Percentiles rank a stretch among this genome's conserved stretches.
phyloP scores from a whole-genome alignment of 37 sponge, comb jelly and placozoan genomes.

The Axinella damicornis region DNA sequence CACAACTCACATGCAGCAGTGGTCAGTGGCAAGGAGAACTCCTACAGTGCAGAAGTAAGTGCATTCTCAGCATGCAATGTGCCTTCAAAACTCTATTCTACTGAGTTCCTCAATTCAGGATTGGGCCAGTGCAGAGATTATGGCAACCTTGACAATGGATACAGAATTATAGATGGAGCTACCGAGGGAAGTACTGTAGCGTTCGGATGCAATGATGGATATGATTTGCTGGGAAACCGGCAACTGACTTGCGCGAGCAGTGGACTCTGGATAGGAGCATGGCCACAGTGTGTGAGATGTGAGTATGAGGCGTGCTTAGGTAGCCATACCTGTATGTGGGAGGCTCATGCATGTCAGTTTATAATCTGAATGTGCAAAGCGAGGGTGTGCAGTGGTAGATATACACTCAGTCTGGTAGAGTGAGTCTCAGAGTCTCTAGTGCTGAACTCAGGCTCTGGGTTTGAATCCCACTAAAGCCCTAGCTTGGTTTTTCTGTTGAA shows the following conservation, averaged over 20 bases:
- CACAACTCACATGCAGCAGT: neutral
- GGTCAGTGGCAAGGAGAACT: conserved; percentile 20
- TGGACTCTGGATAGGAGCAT: conserved; percentile 30
- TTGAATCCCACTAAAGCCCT: no score
- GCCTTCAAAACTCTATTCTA: neutral
- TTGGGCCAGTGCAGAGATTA: conserved; percentile 9
- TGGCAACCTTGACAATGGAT: conserved; percentile 6
- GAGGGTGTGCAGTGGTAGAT: no score
- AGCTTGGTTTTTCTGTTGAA: no score
- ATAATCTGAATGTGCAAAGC: no score
- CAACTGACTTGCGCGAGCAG: conserved; percentile 29
- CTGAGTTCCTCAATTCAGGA: neutral
- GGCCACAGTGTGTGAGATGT: conserved; percentile 35
- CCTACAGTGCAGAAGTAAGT: conserved; percentile 40
- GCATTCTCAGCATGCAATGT: no score
- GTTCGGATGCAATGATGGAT: conserved; percentile 48
- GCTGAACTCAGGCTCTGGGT: no score
- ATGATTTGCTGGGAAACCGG: conserved; percentile 36
- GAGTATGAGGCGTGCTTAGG: neutral
- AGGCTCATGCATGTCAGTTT: no score
- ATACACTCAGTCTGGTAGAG: no score
- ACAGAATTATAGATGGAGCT: conserved; percentile 14
- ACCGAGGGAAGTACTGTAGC: conserved; percentile 14
- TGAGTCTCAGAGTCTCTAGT: no score
- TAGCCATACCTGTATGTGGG: no score